Evolutionary conservation across 2,797 vertebrate species (phyloP), one percentile per base, ranked within the genome.

Genomic region (Microctenopoma stevenorrisi): DNA sequence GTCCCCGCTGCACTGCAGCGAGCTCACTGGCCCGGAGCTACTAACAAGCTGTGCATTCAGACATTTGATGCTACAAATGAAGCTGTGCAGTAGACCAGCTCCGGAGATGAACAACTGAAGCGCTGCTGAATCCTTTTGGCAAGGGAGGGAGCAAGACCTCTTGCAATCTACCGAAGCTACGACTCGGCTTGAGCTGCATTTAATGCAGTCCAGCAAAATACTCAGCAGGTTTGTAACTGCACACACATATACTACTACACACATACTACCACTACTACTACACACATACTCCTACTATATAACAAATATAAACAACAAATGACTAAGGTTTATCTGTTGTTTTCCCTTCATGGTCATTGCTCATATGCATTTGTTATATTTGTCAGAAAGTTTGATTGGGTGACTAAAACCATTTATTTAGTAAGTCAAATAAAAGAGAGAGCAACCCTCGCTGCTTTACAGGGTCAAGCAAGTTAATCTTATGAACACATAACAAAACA

Each of bases 41-140:
- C 82, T 94, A 92, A 94, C 90, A 93, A 93, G 91, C 90, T 91
- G 85, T 84, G 86, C 84, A 68, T 86, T 89, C 86, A 91, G 82
- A 91, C 88, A 91, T 82, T 83, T 88, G 78, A 90, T 79, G 85
- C 84, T 86, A 87, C 89, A 91, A 92, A 92, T 90, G 87, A 86
- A 88, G 84, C 84, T 87, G 86, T 77, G 84, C 84, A 66, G 53
- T 60, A 42, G 81, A 87, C 64, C 83, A 86, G 63, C 85, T 73
- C 74, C 3, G n/a, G 49, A 79, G 83, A 84, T 73, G 86, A 87
- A 81, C 83, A 86, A 87, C 78, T 85, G 78, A 74, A 74, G 71
- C 58, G 52, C 78, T 87, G 73, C 83, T 52, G 69, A 79, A 78
- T 76, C 68, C 69, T 49, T 62, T 62, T 12, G 33, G 67, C 50